Evolutionary conservation across 2,113 vertebrate species (phyloP), one percentile per base, ranked within the genome.

Genomic region (Bambusicola thoracicus): DNA sequence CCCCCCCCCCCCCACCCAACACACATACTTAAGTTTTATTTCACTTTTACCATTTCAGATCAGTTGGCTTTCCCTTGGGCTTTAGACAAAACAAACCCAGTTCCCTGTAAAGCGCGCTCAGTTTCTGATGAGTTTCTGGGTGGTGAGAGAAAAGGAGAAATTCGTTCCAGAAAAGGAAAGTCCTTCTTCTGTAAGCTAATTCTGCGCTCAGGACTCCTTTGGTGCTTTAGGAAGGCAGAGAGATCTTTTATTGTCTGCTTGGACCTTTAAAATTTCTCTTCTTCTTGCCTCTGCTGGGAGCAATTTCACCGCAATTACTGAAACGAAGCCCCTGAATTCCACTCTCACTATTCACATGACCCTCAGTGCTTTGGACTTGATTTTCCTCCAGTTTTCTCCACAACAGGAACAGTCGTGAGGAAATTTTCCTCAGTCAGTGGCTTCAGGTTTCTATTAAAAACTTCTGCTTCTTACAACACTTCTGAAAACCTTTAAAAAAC

Each of bases 401-500:
- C 74, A 90, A 97, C 90, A 95, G 63, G 93, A 95, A 96, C 58
- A 82, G 72, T 89, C 1, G 4, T 86, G 69, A 96, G 53, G 81
- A 89, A 89, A 88, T 94, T 93, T 94, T 93, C 73, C 86, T 82
- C 85, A 86, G 85, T 72, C 62, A 53, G 53, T 89, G 92, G 77
- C 91, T 94, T 93, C 85, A 91, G 73, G 87, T 93, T 95, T 97
- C 94, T 88, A 94, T 85, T 85, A 93, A 89, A 96, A 96, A 91
- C 90, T 94, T 94, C 92, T 81, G 56, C 72, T 89, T 81, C 81
- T 90, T 92, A 67, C 91, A 91, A 78, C 70, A 83, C 56, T 92
- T 94, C 89, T 85, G 67, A 88, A 89, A 92, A 95, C 81, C 93
- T 93, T 91, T 80, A 81, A 97, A 96, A 94, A 97, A 92, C 84